Evolutionary conservation across 2,888 invertebrate species (phyloP).

Genomic region (Nycteola revayana): DNA sequence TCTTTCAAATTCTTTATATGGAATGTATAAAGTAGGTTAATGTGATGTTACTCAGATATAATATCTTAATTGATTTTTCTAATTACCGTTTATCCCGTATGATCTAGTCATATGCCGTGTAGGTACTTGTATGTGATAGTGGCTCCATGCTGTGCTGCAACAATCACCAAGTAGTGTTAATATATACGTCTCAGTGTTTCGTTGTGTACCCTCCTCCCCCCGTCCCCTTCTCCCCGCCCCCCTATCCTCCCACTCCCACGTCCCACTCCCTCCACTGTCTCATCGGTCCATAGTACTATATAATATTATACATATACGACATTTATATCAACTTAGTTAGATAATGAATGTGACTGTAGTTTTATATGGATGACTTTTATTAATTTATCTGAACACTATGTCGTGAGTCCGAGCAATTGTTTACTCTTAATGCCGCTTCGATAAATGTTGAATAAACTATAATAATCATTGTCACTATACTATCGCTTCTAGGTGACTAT

Average conservation of each 20-base stretch:
- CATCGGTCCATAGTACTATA: slow-evolving; percentile 43
- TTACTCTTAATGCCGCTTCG: slow-evolving; percentile 64
- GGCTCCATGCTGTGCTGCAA: slow-evolving; percentile 56
- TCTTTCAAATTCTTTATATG: slow-evolving; percentile 43
- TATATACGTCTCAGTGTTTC: slow-evolving; percentile 45
- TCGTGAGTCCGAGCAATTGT: slow-evolving; percentile 55
- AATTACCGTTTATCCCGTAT: slow-evolving; percentile 45
- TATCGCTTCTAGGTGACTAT: slow-evolving; percentile 71
- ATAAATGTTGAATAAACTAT: slow-evolving; percentile 60
- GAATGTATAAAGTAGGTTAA: slow-evolving; percentile 79
- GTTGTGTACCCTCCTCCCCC: slow-evolving; percentile 22
- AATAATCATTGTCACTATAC: slow-evolving; percentile 57
- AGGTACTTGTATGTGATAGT: slow-evolving; percentile 62
- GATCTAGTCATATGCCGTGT: slow-evolving; percentile 67
- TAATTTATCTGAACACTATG: slow-evolving; percentile 42
- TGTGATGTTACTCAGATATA: slow-evolving; percentile 36
- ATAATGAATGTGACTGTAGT: slow-evolving; percentile 68
- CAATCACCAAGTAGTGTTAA: slow-evolving; percentile 56
- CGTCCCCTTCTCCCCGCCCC: neutral
- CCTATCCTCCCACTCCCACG: neutral
- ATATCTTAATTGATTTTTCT: slow-evolving; percentile 27
- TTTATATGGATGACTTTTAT: slow-evolving; percentile 54
- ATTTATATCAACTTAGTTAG: slow-evolving; percentile 61
- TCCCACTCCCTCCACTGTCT: slow-evolving; percentile 27
- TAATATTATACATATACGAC: slow-evolving; percentile 43